Base-by-base conservation (phyloP, 2,113 vertebrate species). In the Vulpes vulpes region DNA sequence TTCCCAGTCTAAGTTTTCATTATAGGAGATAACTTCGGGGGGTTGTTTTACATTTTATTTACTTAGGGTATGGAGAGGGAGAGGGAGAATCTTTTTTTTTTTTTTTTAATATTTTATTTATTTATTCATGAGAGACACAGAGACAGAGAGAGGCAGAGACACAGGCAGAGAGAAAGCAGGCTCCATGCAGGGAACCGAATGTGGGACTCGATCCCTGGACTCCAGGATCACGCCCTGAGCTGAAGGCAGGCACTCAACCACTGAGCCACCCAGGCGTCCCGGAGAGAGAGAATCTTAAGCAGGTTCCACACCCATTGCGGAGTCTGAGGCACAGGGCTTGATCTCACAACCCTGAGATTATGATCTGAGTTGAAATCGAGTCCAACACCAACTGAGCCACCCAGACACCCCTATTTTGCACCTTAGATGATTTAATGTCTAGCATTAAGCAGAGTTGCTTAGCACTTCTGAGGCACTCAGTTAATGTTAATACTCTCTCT, bases 401-500 rank as follows among this genome's bases (percentile, higher is more conserved):
- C 16, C 67, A 69, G 67, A 32, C 17, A 5, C 67, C 16, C 16
- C 67, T 74, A 32, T 55, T 94, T 89, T 83, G 55, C 23, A 32
- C 53, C 93, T 95, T 93, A 91, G 80, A 55, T 86, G 30, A 51
- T 25, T 20, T 67, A 64, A 11, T 38, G 12, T 84, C 6, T 85
- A 25, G 10, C 15, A 51, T 64, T 95, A 91, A 92, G 51, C 81
- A 64, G 60, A 57, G 35, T 51, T 95, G 12, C 8, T 55, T 91
- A 19, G 27, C 11, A 38, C 49, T 65, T 91, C 49, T 5, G 84
- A 74, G 55, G 4, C 71, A 55, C 23, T 94, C 49, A 87, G 3
- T 89, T 96, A 83, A 83, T 79, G 57, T 38, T 78, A 92, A 69
- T 89, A 91, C 25, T 81, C 10, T 94, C 43, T 43, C 43, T 43